Percentiles rank a stretch among this genome's conserved stretches.
phyloP scores from a whole-genome alignment of 2,113 vertebrate species.

The Hystrix brachyura region DNA sequence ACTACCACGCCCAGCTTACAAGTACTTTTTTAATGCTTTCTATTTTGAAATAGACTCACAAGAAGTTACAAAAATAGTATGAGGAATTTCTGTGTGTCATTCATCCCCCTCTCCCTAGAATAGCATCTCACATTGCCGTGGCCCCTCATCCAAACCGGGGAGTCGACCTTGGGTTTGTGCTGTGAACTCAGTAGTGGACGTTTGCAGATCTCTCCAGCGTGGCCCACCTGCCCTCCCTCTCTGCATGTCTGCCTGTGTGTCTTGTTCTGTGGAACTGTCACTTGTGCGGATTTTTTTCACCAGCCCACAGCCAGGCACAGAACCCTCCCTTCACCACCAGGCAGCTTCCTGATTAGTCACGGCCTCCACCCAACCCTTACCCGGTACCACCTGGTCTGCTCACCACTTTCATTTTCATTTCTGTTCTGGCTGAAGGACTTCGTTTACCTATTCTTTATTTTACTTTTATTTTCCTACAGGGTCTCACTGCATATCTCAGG shows the following conservation, averaged over 20 bases:
- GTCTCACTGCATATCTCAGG: too few relatives aligned
- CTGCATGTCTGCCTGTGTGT: neutral
- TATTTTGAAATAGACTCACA: neutral
- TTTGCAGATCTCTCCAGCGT: neutral
- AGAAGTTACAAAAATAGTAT: neutral
- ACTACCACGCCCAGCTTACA: too few relatives aligned
- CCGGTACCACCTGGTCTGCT: neutral
- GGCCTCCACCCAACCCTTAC: neutral
- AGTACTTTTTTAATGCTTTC: neutral
- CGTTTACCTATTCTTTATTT: neutral
- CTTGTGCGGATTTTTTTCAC: neutral
- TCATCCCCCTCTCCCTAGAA: neutral
- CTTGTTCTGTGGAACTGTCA: too few relatives aligned
- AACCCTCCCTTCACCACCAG: neutral
- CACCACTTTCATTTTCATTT: neutral
- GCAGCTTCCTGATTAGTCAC: neutral
- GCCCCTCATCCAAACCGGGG: neutral
- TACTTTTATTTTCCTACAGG: too few relatives aligned
- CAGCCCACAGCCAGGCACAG: neutral
- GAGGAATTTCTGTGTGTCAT: neutral
- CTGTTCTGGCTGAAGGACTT: neutral
- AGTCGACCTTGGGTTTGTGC: fast-evolving
- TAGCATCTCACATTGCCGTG: neutral
- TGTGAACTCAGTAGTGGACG: neutral
- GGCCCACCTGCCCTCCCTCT: neutral